A percentile compares a stretch with the other conserved stretches of the same genome.
phyloP scores from a whole-genome alignment of 1,140 invertebrate species.

The Anoplolepis gracilipes region DNA sequence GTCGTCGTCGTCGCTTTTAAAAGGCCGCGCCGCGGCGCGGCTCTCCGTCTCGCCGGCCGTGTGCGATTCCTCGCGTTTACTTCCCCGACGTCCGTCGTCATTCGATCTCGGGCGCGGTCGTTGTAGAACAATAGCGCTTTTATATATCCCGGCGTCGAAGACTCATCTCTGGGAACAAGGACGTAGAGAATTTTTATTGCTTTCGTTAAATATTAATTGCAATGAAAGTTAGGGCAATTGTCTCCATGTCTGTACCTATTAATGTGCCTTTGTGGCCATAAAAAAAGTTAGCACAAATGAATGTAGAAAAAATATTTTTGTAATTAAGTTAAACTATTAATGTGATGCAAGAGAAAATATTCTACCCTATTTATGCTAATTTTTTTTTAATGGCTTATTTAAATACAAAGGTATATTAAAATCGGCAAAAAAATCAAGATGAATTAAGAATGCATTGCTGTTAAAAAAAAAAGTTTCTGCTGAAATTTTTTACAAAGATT shows the following conservation, averaged over 20 bases:
- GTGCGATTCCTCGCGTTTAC: constrained; percentile 10
- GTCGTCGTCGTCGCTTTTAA: constrained; percentile 65
- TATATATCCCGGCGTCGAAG: neutral
- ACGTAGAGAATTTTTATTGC: neutral
- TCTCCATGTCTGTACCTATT: no score
- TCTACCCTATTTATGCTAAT: no score
- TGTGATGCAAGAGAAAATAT: no score
- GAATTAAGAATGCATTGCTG: neutral
- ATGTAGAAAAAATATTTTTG: no score
- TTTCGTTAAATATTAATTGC: neutral
- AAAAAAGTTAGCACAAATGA: no score
- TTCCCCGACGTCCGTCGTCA: neutral
- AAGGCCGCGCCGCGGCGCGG: constrained; percentile 21
- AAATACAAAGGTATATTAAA: no score
- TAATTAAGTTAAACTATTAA: no score
- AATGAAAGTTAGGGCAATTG: neutral
- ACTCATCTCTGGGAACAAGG: neutral
- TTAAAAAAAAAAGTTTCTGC: neutral
- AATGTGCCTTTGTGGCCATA: no score
- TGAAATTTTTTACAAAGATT: neutral
- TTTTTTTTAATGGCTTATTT: no score
- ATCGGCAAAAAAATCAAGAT: neutral
- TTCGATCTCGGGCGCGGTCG: neutral
- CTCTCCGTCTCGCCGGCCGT: constrained; percentile 56
- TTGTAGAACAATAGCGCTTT: neutral